phyloP scores from a whole-genome alignment of 2,113 vertebrate genomes.

The Brevimyrus niger region DNA sequence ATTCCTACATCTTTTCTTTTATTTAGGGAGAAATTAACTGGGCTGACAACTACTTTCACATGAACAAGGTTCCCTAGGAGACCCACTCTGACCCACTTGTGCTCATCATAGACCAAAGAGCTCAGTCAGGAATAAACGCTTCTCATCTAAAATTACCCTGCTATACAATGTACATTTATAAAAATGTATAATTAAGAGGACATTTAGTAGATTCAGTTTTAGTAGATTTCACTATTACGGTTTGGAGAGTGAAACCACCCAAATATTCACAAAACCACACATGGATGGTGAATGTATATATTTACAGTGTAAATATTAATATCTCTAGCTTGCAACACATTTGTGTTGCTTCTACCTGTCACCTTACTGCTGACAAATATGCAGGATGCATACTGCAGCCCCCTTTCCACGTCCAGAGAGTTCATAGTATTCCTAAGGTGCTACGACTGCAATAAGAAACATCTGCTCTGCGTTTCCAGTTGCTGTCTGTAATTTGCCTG shows the following conservation, averaged over 20 bases:
- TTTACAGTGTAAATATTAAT: neutral
- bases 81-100: conserved; percentile 9
- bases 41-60: conserved; percentile 11
- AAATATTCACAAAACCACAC: neutral
- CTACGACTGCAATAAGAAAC: neutral
- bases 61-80: neutral
- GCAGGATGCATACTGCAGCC: neutral
- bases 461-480: neutral
- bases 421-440: neutral
- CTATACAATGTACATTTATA: neutral
- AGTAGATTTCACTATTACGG: neutral
- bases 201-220: neutral
- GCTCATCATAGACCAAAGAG: conserved; percentile 1
- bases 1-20: neutral
- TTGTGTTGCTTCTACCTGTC: neutral
- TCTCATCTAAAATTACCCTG: conserved; percentile 3
- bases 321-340: neutral
- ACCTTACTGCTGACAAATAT: neutral
- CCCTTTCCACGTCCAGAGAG: neutral
- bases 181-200: neutral
- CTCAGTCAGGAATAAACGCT: neutral
- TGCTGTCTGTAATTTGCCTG: neutral
- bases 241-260: neutral
- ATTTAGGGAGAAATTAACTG: neutral
- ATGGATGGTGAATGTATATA: neutral